Evolutionary conservation across 2,113 vertebrate genomes (phyloP).

Genomic region (Corythoichthys haematopterus): DNA sequence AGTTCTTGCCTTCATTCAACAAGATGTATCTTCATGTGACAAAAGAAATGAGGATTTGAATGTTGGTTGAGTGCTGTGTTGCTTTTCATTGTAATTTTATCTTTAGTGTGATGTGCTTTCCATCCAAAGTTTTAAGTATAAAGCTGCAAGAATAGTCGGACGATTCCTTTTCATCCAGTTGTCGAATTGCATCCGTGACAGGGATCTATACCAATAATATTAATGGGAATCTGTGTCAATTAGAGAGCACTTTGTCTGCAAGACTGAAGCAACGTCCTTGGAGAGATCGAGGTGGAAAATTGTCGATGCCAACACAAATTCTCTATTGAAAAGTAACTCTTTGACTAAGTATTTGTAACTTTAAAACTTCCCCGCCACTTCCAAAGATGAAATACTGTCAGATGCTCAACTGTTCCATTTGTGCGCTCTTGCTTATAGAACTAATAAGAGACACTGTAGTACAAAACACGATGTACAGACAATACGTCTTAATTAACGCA

Average conservation of each 20-base stretch:
- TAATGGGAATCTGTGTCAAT: conserved; percentile 6
- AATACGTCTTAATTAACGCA: too few species aligned
- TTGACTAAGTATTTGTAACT: conserved; percentile 18
- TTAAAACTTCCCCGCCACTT: conserved; percentile 16
- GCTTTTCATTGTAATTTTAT: background rate
- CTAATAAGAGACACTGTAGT: background rate
- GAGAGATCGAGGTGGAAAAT: conserved; percentile 12
- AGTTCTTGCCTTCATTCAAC: conserved; percentile 7
- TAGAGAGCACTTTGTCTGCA: conserved; percentile 12
- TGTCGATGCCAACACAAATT: conserved; percentile 12
- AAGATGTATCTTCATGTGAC: conserved; percentile 28
- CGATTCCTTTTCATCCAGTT: background rate
- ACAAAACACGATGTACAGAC: background rate
- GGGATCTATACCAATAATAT: background rate
- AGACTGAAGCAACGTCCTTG: conserved; percentile 2
- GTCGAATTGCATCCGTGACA: background rate
- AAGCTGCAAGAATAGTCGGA: background rate
- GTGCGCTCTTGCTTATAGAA: background rate
- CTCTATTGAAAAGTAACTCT: conserved; percentile 9
- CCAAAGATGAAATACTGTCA: conserved; percentile 24
- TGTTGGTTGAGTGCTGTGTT: conserved; percentile 18
- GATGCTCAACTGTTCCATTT: conserved; percentile 5
- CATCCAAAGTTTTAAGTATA: conserved; percentile 5
- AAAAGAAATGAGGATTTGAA: conserved; percentile 5
- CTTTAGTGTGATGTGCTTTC: conserved; percentile 1